These are phyloP conservation scores for Nasonia oneida DNA, from an alignment of 2,888 invertebrate species.

Conservation along the genomic window DNA sequence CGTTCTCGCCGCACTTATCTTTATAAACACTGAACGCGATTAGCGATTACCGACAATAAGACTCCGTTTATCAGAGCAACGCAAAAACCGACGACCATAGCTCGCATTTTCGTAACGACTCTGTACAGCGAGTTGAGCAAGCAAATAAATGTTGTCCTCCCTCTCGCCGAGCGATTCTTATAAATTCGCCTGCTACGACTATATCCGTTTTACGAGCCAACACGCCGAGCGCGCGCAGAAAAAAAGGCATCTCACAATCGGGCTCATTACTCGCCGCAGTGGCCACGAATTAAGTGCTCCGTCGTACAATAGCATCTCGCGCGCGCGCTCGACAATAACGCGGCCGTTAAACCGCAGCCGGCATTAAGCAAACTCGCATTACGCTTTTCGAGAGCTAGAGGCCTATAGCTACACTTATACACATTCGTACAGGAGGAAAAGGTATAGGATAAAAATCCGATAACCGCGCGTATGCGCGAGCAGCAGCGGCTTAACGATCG, in stretches of 20 bases:
- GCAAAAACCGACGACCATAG: neutral
- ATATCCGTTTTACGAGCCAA: neutral
- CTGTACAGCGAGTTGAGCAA: neutral
- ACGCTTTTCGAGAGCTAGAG: slow-evolving; percentile 23
- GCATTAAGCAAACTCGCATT: slow-evolving; percentile 6
- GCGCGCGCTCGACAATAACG: neutral
- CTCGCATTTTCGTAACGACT: neutral
- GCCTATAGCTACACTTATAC: neutral
- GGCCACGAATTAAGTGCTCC: neutral
- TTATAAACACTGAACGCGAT: too few relatives aligned
- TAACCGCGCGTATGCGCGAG: neutral
- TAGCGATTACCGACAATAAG: too few relatives aligned
- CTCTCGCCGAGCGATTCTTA: too few relatives aligned
- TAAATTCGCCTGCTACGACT: neutral
- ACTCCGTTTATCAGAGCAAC: too few relatives aligned
- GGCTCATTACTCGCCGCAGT: slow-evolving; percentile 2
- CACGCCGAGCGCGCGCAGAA: neutral
- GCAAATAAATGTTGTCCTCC: neutral
- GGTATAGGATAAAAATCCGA: slow-evolving; percentile 6
- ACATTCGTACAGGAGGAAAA: neutral
- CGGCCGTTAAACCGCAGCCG: neutral
- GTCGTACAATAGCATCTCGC: neutral
- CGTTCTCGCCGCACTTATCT: too few relatives aligned
- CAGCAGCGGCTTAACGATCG: slow-evolving; percentile 38
- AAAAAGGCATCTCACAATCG: slow-evolving; percentile 6